Evolutionary conservation across 2,113 vertebrate species (phyloP), one percentile per base, ranked within the genome.

Genomic region (Periophthalmodon schlosseri): DNA sequence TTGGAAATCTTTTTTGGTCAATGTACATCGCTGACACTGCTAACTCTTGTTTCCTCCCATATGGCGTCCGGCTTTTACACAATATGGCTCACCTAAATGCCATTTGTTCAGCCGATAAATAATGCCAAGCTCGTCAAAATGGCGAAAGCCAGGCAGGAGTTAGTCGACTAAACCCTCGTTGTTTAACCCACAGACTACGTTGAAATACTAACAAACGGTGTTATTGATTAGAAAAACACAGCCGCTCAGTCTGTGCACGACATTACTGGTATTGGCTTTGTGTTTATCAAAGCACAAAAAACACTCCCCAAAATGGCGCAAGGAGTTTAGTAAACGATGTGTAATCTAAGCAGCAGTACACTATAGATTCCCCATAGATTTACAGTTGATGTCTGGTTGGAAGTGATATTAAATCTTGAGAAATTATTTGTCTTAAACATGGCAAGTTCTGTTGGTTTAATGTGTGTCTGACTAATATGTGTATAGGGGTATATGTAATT

Each of bases 61-160:
- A 21, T 49, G 21, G n/a, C 4, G 12, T 21, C 15, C 15, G 12
- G 9, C 36, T 70, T n/a, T 33, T 58, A 10, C 36, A 23, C n/a
- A 81, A 68, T 4, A 63, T 64, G 71, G 36, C 76, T 75, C 49
- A 72, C 28, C 1, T 60, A 50, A 73, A 71, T 69, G 39, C 76
- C 61, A 85, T 82, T 77, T 78, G 81, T 87, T 63, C 83, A 50
- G 23, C 68, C 23, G 52, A 77, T 56, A 72, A 87, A 68, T 47
- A 56, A 76, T 74, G 58, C 39, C 33, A 7, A 77, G 77, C 64
- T 70, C 75, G 80, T 85, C 93, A 94, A 94, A 93, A 94, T 94
- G 94, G 94, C 94, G 93, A 87, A 87, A 85, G 69, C 52, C 79
- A 74, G 90, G 92, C 91, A 93, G 93, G 92, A 90, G 91, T 91